Evolutionary conservation across 2,888 invertebrate species (phyloP).

Genomic region (Minunthozetes semirufus): DNA sequence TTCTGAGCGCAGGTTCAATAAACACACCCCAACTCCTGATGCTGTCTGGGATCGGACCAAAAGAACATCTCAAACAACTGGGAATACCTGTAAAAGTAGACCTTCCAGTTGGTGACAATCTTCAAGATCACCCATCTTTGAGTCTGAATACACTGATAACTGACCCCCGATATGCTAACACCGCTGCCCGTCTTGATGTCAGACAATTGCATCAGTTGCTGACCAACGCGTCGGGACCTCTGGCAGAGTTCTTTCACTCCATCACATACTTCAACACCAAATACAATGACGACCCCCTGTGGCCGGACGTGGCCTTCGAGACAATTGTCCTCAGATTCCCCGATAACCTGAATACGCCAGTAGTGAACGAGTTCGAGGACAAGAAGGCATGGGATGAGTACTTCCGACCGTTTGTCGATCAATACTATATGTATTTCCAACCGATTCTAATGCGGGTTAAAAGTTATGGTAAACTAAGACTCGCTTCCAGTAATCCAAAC

Average conservation of each 20-base stretch:
- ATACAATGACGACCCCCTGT: neutral
- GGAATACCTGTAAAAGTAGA: neutral
- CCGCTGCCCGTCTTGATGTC: neutral
- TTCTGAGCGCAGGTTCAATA: neutral
- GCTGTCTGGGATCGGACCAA: constrained; percentile 4
- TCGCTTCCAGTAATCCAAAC: neutral
- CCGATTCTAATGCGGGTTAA: neutral
- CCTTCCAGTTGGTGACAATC: neutral
- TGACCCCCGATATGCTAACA: neutral
- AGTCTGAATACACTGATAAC: neutral
- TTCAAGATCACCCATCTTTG: neutral
- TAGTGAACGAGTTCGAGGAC: constrained; percentile 5
- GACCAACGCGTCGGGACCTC: neutral
- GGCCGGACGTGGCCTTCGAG: neutral
- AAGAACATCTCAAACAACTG: neutral
- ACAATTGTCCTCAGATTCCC: neutral
- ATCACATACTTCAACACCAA: constrained; percentile 5
- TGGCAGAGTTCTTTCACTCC: neutral
- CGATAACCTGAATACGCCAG: neutral
- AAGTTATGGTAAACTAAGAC: neutral
- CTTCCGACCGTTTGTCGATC: neutral
- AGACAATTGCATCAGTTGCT: neutral
- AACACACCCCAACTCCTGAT: constrained; percentile 8
- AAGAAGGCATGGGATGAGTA: neutral
- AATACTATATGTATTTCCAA: neutral